Base-by-base conservation (phyloP, 1,140 invertebrate species). In the Ceratina calcarata region DNA sequence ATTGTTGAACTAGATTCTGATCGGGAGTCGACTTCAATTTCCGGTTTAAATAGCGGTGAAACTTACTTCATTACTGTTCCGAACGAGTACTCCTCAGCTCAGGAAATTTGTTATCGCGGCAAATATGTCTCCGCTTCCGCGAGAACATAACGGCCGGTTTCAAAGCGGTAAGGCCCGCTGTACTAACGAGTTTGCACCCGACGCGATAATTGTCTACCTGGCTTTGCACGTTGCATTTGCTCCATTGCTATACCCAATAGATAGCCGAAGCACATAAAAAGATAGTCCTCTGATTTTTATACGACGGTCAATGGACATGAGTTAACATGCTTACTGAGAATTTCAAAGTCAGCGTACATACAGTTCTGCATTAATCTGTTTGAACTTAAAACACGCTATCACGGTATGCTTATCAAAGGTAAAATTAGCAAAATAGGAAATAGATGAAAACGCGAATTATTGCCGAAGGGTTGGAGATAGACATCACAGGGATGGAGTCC, bases 151-250 rank as follows among this genome's bases (percentile, higher is more conserved):
- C 71, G 86, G 85, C 75, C 81, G 78, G 74, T 80, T 87, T 83
- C 85, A 86, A 89, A 86, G 72, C 70, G 74, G 37, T 6, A 10
- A 45, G 37, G 37, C 37, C 37, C 37, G 37, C 8, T n/a, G 15
- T 65, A 80, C 89, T 89, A 89, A 89, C 86, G 87, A 89, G 87
- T 89, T 89, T 87, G 86, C 82, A 88, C 85, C 74, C 75, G 82
- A 79, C 64, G 75, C 85, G 86, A 89, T 89, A 89, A 89, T 89
- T 89, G 81, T 77, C 77, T 68, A 45, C 73, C 49, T 45, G 62
- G 57, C 67, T n/a, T 37, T 62, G 51, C 20, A 22, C 49, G 53
- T 67, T 65, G 65, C 53, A 37, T 37, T 72, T 64, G 55, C 32
- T 24, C 22, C 55, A 57, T 85, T 82, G 79, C 78, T 60, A 57